A percentile compares a stretch with the other conserved stretches of the same genome.
These are phyloP conservation scores for Scrobipalpa costella DNA, from an alignment of 2,888 invertebrate genomes.

Conservation along the genomic window DNA sequence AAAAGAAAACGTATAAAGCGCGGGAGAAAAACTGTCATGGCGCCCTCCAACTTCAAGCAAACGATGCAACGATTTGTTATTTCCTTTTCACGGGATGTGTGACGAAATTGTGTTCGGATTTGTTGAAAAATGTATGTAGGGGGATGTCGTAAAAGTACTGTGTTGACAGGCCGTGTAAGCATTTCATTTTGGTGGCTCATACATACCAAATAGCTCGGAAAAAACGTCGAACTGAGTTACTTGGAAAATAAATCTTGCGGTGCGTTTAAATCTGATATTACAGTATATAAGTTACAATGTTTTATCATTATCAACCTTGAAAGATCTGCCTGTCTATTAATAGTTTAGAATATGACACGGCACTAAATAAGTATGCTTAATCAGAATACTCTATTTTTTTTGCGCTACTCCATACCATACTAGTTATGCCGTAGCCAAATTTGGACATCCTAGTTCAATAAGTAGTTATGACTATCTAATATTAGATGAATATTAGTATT, in stretches of 20 bases:
- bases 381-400: too few relatives aligned
- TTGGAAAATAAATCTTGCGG: background rate
- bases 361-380: too few relatives aligned
- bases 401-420: too few relatives aligned
- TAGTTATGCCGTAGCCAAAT: slow-evolving; percentile 5
- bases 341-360: too few relatives aligned
- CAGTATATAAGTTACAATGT: background rate
- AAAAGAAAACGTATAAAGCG: slow-evolving; percentile 36
- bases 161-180: slow-evolving; percentile 15
- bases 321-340: too few relatives aligned
- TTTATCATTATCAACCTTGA: background rate
- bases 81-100: slow-evolving; percentile 43
- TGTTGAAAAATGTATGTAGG: slow-evolving; percentile 32
- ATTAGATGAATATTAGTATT: too few relatives aligned
- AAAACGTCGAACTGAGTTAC: slow-evolving; percentile 1
- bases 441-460: slow-evolving; percentile 11
- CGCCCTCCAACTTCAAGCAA: slow-evolving; percentile 19
- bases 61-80: slow-evolving; percentile 47
- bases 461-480: too few relatives aligned
- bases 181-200: slow-evolving; percentile 14
- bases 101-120: slow-evolving; percentile 34
- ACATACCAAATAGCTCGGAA: slow-evolving; percentile 4
- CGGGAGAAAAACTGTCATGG: slow-evolving; percentile 50
- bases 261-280: background rate
- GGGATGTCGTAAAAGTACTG: slow-evolving; percentile 15